Percentiles rank a stretch among this genome's conserved stretches.
Conservation (phyloP, 2,113 vertebrate genomes). For the Anolis carolinensis region DNA sequence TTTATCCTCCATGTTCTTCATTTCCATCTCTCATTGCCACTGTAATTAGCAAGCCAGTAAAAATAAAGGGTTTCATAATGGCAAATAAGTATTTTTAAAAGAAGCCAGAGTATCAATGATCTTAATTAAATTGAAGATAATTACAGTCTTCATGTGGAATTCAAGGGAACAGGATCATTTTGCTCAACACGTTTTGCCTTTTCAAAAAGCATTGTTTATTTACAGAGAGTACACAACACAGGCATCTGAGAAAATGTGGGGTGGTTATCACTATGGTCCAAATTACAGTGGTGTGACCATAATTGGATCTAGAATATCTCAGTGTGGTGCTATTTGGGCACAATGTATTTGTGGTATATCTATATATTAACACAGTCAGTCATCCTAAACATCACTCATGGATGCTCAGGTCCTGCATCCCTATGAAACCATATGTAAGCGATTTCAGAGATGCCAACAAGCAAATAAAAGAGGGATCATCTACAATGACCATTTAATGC, state of each 20-base stretch:
- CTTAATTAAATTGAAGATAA: conserved; percentile 12
- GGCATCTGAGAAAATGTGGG: background rate
- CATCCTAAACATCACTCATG: background rate
- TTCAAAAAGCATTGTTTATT: background rate
- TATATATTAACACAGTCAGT: background rate
- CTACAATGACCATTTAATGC: too few species aligned
- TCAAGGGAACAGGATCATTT: background rate
- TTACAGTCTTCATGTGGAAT: conserved; percentile 2
- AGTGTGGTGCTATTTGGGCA: background rate
- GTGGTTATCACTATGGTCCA: background rate
- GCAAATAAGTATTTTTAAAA: conserved; percentile 29
- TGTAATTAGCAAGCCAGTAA: background rate
- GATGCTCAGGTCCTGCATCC: background rate
- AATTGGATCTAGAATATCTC: background rate
- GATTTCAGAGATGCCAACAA: background rate
- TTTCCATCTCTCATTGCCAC: background rate
- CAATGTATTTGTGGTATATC: background rate
- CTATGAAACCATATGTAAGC: background rate
- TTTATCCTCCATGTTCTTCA: background rate
- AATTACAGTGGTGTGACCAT: background rate
- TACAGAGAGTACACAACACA: background rate
- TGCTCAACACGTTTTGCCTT: background rate
- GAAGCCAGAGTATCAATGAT: conserved; percentile 14
- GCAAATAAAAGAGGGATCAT: background rate
- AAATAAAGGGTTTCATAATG: background rate